phyloP scores from a whole-genome alignment of 2,888 invertebrate species.

The Drosophila algonquin region DNA sequence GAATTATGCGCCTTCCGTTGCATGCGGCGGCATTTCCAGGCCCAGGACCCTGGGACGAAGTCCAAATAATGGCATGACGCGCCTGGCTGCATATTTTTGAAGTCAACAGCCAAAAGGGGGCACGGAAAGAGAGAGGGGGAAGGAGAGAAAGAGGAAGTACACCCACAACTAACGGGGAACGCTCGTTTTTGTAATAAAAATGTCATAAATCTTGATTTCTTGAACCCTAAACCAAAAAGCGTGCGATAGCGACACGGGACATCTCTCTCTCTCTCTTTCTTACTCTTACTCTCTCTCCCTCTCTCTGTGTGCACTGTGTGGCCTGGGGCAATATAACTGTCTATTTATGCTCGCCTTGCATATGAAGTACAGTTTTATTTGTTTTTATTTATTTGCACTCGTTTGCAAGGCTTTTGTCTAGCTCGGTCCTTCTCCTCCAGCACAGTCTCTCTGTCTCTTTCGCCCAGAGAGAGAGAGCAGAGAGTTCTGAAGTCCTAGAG shows the following conservation, averaged over 20 bases:
- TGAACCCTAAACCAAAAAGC: conserved; percentile 70
- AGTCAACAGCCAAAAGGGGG: conserved; percentile 53
- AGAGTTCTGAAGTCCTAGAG: background rate
- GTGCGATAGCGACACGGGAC: conserved; percentile 58
- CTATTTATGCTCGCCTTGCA: conserved; percentile 67
- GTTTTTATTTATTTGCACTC: conserved; percentile 69
- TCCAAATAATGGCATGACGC: conserved; percentile 69
- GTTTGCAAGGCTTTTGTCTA: conserved; percentile 17
- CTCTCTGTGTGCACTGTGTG: conserved; percentile 14
- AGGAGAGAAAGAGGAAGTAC: background rate
- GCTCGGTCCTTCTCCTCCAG: background rate
- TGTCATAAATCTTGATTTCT: conserved; percentile 80
- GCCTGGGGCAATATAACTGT: conserved; percentile 67
- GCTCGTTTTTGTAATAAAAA: conserved; percentile 78
- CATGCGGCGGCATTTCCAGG: conserved; percentile 67
- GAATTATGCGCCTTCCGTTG: conserved; percentile 78
- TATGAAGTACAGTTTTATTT: conserved; percentile 71
- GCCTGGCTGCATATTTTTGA: conserved; percentile 73
- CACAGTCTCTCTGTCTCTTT: background rate
- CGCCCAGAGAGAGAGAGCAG: background rate
- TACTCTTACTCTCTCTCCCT: background rate
- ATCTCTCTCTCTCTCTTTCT: conserved; percentile 5
- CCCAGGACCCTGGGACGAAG: conserved; percentile 33
- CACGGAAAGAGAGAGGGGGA: background rate
- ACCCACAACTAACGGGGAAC: conserved; percentile 55